A percentile compares a stretch with the other conserved stretches of the same genome.
phyloP scores from a whole-genome alignment of 2,797 vertebrate species.

The Orientallactaga sibirica region DNA sequence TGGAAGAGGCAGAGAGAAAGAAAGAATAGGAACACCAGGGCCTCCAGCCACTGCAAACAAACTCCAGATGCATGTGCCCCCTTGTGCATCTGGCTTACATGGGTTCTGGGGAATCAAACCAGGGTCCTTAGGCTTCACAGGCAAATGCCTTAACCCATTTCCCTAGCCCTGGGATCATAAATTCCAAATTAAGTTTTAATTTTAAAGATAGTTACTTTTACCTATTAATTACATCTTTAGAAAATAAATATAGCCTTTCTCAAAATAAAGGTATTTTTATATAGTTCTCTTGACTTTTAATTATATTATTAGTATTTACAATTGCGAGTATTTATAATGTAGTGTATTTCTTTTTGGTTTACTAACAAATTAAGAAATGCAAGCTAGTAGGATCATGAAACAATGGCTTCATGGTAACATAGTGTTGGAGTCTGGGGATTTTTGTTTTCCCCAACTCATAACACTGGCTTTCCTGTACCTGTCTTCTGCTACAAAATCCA shows the following conservation, averaged over 20 bases:
- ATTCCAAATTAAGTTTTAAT: slow-evolving; percentile 24
- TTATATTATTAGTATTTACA: neutral
- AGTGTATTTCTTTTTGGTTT: too few relatives aligned
- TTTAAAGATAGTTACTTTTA: slow-evolving; percentile 10
- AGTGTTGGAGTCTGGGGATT: neutral
- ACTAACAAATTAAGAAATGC: too few relatives aligned
- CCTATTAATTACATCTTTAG: neutral
- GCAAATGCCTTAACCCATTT: too few relatives aligned
- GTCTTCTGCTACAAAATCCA: neutral
- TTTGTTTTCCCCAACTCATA: neutral
- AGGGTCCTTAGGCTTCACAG: too few relatives aligned
- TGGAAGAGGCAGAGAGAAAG: too few relatives aligned
- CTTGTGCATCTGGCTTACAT: too few relatives aligned
- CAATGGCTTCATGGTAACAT: neutral
- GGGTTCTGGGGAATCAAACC: too few relatives aligned
- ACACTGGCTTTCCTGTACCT: neutral
- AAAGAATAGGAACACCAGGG: too few relatives aligned
- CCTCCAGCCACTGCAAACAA: too few relatives aligned
- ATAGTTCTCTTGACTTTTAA: slow-evolving; percentile 11
- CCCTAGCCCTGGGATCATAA: neutral
- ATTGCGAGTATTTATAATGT: too few relatives aligned
- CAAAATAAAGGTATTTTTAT: neutral
- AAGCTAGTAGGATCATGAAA: neutral
- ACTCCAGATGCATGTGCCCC: too few relatives aligned
- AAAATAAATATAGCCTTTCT: neutral